Percentiles rank a stretch among this genome's conserved stretches.
phyloP scores from a whole-genome alignment of 2,888 invertebrate species.

The Neocrepidodera transversa region DNA sequence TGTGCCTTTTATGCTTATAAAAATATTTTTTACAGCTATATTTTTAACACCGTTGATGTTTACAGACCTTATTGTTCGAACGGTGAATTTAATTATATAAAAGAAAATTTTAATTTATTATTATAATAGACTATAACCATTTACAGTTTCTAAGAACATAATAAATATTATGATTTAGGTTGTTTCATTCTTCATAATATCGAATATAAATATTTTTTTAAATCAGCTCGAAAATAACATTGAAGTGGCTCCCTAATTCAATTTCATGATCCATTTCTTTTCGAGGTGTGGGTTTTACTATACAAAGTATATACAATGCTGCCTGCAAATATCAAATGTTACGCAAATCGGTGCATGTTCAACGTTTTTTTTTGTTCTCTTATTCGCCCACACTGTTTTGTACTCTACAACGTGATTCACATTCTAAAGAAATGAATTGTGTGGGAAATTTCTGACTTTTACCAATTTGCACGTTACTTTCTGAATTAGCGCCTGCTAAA shows the following conservation, averaged over 20 bases:
- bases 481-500: slow-evolving; percentile 6
- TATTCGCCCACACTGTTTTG: not conserved
- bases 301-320: slow-evolving; percentile 3
- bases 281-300: slow-evolving; percentile 13
- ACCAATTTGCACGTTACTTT: slow-evolving; percentile 13
- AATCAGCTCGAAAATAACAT: too few species aligned
- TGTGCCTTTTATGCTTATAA: too few species aligned
- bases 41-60: too few species aligned
- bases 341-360: slow-evolving; percentile 10
- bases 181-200: too few species aligned
- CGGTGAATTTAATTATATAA: too few species aligned
- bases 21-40: too few species aligned
- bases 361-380: not conserved
- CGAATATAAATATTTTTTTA: too few species aligned
- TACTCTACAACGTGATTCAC: slow-evolving; percentile 1
- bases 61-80: too few species aligned
- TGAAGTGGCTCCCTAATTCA: not conserved
- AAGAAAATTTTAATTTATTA: too few species aligned
- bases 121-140: too few species aligned
- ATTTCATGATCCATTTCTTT: slow-evolving; percentile 18
- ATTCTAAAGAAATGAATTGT: slow-evolving; percentile 4
- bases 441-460: slow-evolving; percentile 13
- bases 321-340: slow-evolving; percentile 17
- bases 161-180: too few species aligned
- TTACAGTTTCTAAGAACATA: too few species aligned